phyloP scores from a whole-genome alignment of 2,888 invertebrate genomes.

The Pogonocherus hispidulus region DNA sequence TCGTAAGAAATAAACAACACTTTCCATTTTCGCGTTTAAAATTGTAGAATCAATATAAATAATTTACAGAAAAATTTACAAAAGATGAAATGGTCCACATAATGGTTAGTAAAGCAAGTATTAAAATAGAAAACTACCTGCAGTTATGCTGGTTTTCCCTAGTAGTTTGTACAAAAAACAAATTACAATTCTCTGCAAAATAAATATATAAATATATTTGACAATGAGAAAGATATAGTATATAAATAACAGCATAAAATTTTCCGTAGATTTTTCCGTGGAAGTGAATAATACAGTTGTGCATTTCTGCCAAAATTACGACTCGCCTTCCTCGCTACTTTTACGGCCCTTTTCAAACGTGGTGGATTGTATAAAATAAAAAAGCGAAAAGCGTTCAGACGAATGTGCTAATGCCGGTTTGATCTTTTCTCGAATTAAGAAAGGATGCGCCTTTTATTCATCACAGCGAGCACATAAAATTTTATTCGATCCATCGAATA shows the following conservation, averaged over 20 bases:
- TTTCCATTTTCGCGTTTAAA: no score
- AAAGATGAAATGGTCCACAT: no score
- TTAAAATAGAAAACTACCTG: no score
- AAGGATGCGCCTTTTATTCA: constrained; percentile 6
- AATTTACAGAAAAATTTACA: no score
- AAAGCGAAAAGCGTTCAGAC: constrained; percentile 10
- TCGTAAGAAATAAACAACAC: no score
- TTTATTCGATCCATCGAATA: constrained; percentile 13
- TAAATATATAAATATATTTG: no score
- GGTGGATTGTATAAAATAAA: constrained; percentile 23
- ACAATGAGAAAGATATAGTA: no score
- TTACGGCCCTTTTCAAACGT: constrained; percentile 22
- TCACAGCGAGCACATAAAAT: neutral
- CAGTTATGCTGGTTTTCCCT: no score
- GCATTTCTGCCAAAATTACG: neutral
- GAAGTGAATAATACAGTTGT: neutral
- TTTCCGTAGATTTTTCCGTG: neutral
- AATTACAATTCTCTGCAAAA: no score
- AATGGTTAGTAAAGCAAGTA: no score
- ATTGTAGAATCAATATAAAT: no score
- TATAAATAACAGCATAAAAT: neutral
- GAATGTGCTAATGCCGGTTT: constrained; percentile 26
- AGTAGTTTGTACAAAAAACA: no score
- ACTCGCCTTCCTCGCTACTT: constrained; percentile 1
- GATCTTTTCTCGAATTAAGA: constrained; percentile 15